These are phyloP conservation scores for Harpalus rufipes DNA, from an alignment of 2,888 invertebrate genomes.

Conservation along the genomic window DNA sequence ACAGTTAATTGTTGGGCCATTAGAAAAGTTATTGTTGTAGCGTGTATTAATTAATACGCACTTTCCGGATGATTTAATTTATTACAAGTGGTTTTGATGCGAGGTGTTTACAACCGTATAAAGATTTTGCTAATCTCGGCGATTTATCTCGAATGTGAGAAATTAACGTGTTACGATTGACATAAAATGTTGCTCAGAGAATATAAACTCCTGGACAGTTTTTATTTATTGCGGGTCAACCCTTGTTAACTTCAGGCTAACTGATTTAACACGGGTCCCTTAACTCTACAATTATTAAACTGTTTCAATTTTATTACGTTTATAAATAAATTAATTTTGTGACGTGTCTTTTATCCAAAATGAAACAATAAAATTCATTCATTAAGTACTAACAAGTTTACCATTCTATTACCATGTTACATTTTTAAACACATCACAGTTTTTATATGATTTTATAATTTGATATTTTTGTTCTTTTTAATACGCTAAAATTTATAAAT, in stretches of 20 bases:
- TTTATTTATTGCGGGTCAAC: slow-evolving; percentile 37
- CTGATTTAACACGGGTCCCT: slow-evolving; percentile 31
- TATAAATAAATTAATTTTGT: not conserved
- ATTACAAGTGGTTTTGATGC: slow-evolving; percentile 47
- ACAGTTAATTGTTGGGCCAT: slow-evolving; percentile 56
- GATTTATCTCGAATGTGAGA: slow-evolving; percentile 57
- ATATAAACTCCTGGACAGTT: slow-evolving; percentile 22
- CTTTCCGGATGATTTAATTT: slow-evolving; percentile 45
- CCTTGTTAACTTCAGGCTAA: slow-evolving; percentile 37
- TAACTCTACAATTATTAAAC: not conserved
- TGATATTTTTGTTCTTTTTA: too few species aligned
- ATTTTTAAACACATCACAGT: not conserved
- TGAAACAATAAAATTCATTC: not conserved
- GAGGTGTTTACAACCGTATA: slow-evolving; percentile 51
- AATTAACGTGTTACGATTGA: slow-evolving; percentile 52
- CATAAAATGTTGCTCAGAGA: slow-evolving; percentile 50
- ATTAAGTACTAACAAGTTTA: not conserved
- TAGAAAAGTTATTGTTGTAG: slow-evolving; percentile 60
- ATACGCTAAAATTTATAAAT: too few species aligned
- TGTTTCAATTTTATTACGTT: slow-evolving; percentile 3
- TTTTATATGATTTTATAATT: too few species aligned
- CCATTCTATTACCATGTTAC: not conserved
- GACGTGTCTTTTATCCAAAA: not conserved
- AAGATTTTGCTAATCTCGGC: slow-evolving; percentile 48
- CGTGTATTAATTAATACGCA: slow-evolving; percentile 55